These are phyloP conservation scores for Paralinhomoeus sp. DNA, from an alignment of 2,888 invertebrate genomes.

Conservation along the genomic window DNA sequence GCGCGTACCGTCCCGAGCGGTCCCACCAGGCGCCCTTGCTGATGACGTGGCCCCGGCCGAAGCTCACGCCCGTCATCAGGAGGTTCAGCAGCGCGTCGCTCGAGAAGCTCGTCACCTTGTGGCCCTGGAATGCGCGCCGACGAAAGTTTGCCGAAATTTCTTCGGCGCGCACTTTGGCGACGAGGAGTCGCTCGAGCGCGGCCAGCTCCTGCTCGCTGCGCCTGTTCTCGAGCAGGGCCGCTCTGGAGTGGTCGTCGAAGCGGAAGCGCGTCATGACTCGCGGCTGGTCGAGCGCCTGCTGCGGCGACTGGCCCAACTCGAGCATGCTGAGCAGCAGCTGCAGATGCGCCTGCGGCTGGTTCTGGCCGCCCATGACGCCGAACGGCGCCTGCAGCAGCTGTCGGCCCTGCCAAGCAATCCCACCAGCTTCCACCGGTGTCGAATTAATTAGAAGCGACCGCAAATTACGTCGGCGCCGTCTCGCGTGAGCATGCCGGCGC, in stretches of 20 bases:
- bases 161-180: constrained; percentile 17
- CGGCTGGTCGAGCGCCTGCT: constrained; percentile 1
- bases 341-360: constrained; percentile 5
- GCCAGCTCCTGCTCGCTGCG: constrained; percentile 12
- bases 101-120: too few species aligned
- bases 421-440: too few species aligned
- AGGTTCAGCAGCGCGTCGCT: constrained; percentile 3
- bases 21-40: constrained; percentile 11
- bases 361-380: constrained; percentile 4
- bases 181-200: background rate
- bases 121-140: too few species aligned
- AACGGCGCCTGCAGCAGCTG: background rate
- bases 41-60: constrained; percentile 25
- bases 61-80: constrained; percentile 10
- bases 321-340: constrained; percentile 3
- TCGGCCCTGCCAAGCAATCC: too few species aligned
- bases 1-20: background rate
- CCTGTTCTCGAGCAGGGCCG: constrained; percentile 18
- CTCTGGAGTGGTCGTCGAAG: background rate
- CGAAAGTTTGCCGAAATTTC: too few species aligned
- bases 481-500: constrained; percentile 3
- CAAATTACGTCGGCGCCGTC: background rate
- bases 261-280: constrained; percentile 1
- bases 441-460: too few species aligned
- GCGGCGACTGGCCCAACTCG: constrained; percentile 1